Conservation (phyloP, 2,797 vertebrate genomes). For the Sebastolobus altivelis region DNA sequence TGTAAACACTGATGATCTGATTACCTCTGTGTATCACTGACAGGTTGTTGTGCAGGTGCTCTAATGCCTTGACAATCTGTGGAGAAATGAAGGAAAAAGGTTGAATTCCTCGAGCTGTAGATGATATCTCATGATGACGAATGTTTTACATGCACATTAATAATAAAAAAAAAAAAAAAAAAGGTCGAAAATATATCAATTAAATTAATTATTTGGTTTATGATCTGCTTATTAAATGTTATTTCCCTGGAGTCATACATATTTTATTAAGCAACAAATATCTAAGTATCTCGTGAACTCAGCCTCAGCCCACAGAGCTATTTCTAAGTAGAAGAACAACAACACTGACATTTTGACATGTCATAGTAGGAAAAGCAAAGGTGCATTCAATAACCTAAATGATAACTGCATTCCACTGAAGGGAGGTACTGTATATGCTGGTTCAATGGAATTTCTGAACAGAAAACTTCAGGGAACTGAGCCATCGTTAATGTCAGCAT, state of each 20-base stretch:
- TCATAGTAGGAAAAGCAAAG: neutral
- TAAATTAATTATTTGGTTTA: too few species aligned
- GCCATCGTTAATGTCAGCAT: too few species aligned
- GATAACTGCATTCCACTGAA: neutral
- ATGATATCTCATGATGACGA: neutral
- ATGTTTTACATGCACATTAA: neutral
- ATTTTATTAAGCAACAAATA: neutral
- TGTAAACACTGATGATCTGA: neutral
- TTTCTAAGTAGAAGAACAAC: neutral
- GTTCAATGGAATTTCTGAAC: neutral
- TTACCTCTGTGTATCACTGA: slow-evolving; percentile 99
- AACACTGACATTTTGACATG: neutral
- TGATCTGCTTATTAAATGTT: too few species aligned
- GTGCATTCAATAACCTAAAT: neutral
- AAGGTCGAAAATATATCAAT: too few species aligned
- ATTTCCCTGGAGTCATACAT: neutral
- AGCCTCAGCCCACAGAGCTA: neutral
- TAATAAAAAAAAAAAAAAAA: neutral
- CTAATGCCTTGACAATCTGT: slow-evolving; percentile 98
- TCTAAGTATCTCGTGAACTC: neutral
- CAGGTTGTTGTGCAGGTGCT: slow-evolving; percentile 98
- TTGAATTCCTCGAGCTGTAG: neutral
- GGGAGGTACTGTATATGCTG: neutral
- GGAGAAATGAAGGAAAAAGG: slow-evolving; percentile 43
- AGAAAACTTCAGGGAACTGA: too few species aligned